Base-by-base conservation (phyloP, 2,113 vertebrate genomes). In the Himantopus leucocephalus region DNA sequence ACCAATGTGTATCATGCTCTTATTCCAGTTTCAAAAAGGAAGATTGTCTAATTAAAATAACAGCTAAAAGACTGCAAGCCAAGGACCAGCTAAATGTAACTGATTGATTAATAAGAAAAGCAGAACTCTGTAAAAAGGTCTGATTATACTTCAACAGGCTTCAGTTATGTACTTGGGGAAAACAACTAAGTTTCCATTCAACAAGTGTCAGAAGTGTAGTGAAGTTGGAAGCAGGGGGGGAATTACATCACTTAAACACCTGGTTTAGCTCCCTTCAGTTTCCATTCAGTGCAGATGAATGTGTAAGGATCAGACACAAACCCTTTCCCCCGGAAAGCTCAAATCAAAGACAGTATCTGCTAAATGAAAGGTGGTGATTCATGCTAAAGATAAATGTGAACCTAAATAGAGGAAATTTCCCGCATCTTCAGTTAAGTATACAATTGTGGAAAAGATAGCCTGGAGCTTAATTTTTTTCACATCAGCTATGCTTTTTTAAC, bases 381-480 rank as follows among this genome's bases (percentile, higher is more conserved):
- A 81, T 22, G 62, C 39, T 81, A 74, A 77, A 95, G 90, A 97
- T 74, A 71, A 94, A 93, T 62, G 81, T 72, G 75, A 75, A 96
- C 82, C 78, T 95, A 92, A 87, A 92, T 35, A 58, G 8, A 75
- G 59, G 71, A 93, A 52, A 95, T 50, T 83, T 64, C 71, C 71
- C 20, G 23, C 68, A 75, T 56, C 56, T 59, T 86, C 47, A 75
- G 58, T 76, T 92, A 90, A 97, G 91, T 32, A 50, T 48, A 58
- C 30, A 90, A 22, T 39, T 56, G 48, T 84, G 82, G 53, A 80
- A 84, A 94, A 89, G 78, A 81, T 14, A 81, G 62, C 81, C 90
- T 66, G 78, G 13, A 80, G 80, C 79, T 62, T 81, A 24, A 6
- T 70, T 78, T 94, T 85, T 83, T 92, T 67, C 74, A 84, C 47